Evolutionary conservation across 2,113 vertebrate genomes (phyloP), one percentile per base, ranked within the genome.

Genomic region (Argyrosomus japonicus): DNA sequence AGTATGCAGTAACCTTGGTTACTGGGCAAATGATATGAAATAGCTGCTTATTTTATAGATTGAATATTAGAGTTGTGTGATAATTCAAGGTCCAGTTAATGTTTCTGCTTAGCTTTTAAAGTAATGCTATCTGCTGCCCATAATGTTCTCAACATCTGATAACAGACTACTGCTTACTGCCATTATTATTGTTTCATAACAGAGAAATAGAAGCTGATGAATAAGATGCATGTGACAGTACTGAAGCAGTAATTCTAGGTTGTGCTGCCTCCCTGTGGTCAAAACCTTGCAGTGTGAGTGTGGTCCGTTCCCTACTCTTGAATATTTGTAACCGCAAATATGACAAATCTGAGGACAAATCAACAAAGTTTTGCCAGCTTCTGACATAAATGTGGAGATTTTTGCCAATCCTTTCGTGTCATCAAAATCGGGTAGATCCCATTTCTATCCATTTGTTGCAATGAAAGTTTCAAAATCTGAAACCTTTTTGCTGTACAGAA

Each of bases 211-310:
- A 84, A 65, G 10, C 65, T 6, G 43, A 45, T 43, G 25, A 29
- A 50, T 14, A 3, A 64, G 45, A 56, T n/a, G 14, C 18, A 43
- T 23, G 67, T 45, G 58, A 74, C 70, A 65, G 58, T 40, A 21
- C n/a, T 63, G 40, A 73, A 15, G 12, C 43, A 23, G 50, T 51
- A 60, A 12, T 14, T 63, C 25, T 40, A 43, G 21, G 19, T 61
- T 81, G 11, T 60, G 18, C 82, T 90, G 85, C 88, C 82, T 53
- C 88, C 75, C 23, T 88, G 85, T 93, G 89, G 90, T 83, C 68
- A 84, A 83, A 83, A 50, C 19, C 1, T 9, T 73, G 63, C 68
- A 89, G n/a, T n/a, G n/a, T n/a, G 61, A 53, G 56, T 10, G 10
- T 5, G 19, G 14, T 54, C 51, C 18, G 5, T 21, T 68, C 14